Evolutionary conservation across 2,113 vertebrate species (phyloP).

Genomic region (Eptesicus fuscus): DNA sequence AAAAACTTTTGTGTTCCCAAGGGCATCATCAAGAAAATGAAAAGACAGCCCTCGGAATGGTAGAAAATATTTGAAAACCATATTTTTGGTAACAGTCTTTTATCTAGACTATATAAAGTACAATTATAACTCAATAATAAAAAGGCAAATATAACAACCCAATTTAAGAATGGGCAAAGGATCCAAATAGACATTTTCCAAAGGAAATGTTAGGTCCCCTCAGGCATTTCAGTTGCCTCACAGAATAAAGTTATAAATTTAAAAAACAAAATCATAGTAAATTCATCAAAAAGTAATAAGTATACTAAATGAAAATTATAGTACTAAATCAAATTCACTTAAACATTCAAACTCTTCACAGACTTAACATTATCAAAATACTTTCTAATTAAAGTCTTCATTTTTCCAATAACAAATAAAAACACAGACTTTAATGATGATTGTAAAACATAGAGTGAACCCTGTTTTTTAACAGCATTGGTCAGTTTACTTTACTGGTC

Average conservation of each 20-base stretch:
- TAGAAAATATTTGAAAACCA: constrained; percentile 10
- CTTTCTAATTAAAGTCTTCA: background rate
- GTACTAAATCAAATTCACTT: background rate
- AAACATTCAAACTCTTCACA: constrained; percentile 9
- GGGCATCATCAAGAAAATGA: constrained; percentile 17
- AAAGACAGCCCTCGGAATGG: background rate
- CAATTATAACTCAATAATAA: background rate
- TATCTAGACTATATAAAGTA: background rate
- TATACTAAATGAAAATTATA: background rate
- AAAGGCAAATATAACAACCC: background rate
- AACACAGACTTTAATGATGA: background rate
- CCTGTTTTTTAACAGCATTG: background rate
- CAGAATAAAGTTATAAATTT: background rate
- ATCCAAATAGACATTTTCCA: background rate
- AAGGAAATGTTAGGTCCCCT: background rate
- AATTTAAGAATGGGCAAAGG: background rate
- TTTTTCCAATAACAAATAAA: background rate
- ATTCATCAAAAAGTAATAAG: background rate
- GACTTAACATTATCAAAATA: background rate
- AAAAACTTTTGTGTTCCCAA: background rate
- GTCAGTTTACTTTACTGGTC: background rate
- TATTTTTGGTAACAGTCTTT: background rate
- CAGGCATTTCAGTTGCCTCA: background rate
- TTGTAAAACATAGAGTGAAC: background rate
- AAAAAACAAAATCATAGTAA: constrained; percentile 2